Evolutionary conservation across 2,113 vertebrate genomes (phyloP).

Genomic region (Oryzias woworae): DNA sequence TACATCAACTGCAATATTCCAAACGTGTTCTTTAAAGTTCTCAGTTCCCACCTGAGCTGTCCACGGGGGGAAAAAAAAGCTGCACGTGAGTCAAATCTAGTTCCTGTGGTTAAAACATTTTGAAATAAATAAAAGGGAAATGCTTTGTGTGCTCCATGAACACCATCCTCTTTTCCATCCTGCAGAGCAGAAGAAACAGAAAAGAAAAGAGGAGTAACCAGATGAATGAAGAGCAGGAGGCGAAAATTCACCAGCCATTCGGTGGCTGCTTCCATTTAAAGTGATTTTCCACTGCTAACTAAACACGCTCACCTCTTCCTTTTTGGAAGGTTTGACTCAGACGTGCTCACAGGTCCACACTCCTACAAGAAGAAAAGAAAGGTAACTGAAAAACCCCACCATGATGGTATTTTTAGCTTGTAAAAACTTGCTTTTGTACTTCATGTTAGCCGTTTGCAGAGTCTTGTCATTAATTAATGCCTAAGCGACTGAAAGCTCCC

Average conservation of each 20-base stretch:
- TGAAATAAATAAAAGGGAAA: too few species aligned
- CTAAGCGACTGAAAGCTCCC: constrained; percentile 50
- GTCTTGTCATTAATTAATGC: constrained; percentile 48
- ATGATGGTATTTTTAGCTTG: constrained; percentile 23
- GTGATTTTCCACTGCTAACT: constrained; percentile 32
- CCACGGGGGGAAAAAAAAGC: too few species aligned
- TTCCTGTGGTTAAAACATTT: too few species aligned
- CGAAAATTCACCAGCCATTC: too few species aligned
- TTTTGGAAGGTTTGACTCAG: constrained; percentile 12
- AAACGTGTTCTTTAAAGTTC: too few species aligned
- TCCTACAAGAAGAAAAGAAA: constrained; percentile 15
- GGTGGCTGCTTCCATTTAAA: constrained; percentile 14
- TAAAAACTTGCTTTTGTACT: constrained; percentile 3
- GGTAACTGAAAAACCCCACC: neutral
- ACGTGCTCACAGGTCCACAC: constrained; percentile 1
- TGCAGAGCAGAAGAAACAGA: constrained; percentile 9
- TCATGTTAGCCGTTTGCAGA: neutral
- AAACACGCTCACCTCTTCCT: constrained; percentile 21
- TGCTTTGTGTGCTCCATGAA: too few species aligned
- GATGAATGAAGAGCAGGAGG: too few species aligned
- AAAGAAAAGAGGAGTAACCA: constrained; percentile 5
- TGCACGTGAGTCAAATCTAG: too few species aligned
- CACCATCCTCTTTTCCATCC: too few species aligned
- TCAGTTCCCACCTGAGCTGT: too few species aligned
- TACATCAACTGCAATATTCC: too few species aligned